phyloP scores from a whole-genome alignment of 1,140 invertebrate genomes.

The Lordiphosa mommai region DNA sequence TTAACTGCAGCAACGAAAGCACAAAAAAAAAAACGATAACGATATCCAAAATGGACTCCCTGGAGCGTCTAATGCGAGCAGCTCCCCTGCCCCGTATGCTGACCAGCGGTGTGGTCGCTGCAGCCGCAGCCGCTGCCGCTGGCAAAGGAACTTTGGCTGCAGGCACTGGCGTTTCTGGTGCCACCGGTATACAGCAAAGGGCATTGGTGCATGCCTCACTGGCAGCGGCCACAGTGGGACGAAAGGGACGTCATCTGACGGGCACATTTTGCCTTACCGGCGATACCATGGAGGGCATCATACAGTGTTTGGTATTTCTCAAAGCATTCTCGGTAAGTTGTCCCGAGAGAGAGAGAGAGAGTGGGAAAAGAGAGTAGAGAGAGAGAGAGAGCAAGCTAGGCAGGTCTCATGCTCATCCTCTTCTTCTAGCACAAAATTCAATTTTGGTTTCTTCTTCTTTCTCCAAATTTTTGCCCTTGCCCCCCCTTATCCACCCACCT shows the following conservation, averaged over 20 bases:
- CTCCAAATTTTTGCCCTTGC: constrained; percentile 23
- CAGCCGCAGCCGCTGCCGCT: constrained; percentile 79
- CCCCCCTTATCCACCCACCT: not conserved
- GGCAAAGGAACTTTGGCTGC: constrained; percentile 80
- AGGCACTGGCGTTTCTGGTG: constrained; percentile 80
- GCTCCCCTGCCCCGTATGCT: constrained; percentile 84
- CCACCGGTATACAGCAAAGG: constrained; percentile 81
- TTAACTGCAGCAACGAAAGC: constrained; percentile 2
- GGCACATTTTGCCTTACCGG: constrained; percentile 93
- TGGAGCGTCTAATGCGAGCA: constrained; percentile 87
- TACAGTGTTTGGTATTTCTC: constrained; percentile 94
- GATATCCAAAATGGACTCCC: constrained; percentile 84
- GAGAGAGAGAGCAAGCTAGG: constrained; percentile 6
- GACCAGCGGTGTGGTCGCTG: constrained; percentile 84
- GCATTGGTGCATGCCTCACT: constrained; percentile 88
- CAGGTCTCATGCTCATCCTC: constrained; percentile 14
- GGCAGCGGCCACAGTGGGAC: constrained; percentile 85
- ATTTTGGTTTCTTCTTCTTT: constrained; percentile 43
- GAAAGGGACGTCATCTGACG: constrained; percentile 89
- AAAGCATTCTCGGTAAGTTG: constrained; percentile 93
- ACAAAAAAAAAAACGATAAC: constrained; percentile 4
- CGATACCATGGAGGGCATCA: constrained; percentile 95
- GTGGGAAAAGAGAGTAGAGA: not conserved
- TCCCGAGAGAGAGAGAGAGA: constrained; percentile 1
- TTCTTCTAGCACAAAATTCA: constrained; percentile 55